Percentiles rank a stretch among this genome's conserved stretches.
phyloP scores from a whole-genome alignment of 2,797 vertebrate genomes.

The Protonibea diacanthus region DNA sequence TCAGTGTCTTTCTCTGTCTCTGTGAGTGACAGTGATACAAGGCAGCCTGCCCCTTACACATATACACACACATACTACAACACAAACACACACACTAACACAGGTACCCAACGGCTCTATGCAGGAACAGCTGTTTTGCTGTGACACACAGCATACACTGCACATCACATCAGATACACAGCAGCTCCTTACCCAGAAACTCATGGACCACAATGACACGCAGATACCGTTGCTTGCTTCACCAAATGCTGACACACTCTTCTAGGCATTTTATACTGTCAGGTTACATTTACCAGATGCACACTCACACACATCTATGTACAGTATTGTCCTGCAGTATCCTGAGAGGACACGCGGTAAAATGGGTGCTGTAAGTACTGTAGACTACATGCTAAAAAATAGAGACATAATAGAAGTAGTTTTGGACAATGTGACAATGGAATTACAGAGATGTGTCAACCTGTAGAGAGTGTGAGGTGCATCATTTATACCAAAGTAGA shows the following conservation, averaged over 20 bases:
- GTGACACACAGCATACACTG: constrained; percentile 82
- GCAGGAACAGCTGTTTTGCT: constrained; percentile 68
- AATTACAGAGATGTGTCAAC: too few relatives aligned
- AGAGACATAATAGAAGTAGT: neutral
- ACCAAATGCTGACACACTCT: constrained; percentile 73
- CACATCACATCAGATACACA: constrained; percentile 75
- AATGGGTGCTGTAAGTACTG: too few relatives aligned
- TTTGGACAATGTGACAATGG: neutral
- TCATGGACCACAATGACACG: constrained; percentile 63
- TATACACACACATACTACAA: constrained; percentile 33
- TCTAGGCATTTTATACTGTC: constrained; percentile 70
- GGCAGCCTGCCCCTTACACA: constrained; percentile 66
- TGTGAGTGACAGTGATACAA: constrained; percentile 84
- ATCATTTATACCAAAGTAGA: neutral
- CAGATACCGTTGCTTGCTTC: constrained; percentile 42
- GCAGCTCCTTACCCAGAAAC: constrained; percentile 55
- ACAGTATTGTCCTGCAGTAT: constrained; percentile 40
- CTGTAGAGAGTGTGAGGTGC: neutral
- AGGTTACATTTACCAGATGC: constrained; percentile 62
- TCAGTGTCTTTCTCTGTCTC: constrained; percentile 81
- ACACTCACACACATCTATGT: constrained; percentile 42
- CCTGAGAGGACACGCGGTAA: constrained; percentile 20
- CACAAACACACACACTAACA: constrained; percentile 45
- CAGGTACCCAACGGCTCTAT: constrained; percentile 73
- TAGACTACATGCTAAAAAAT: neutral